A percentile compares a stretch with the other conserved stretches of the same genome.
Evolutionary conservation across 2,888 invertebrate genomes (phyloP).

Genomic region (Phyllotreta striolata): DNA sequence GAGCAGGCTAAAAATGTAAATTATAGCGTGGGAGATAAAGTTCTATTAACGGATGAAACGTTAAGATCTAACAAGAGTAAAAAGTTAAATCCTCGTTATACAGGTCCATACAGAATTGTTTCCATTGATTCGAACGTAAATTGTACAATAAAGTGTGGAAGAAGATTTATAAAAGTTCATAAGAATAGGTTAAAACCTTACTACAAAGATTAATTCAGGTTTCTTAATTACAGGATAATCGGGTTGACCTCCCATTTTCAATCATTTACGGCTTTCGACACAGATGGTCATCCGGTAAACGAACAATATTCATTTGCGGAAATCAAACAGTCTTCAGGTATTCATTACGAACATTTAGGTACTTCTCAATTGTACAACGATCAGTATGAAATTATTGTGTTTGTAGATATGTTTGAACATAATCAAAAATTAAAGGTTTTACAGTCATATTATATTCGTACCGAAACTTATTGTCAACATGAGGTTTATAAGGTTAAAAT

Average conservation of each 20-base stretch:
- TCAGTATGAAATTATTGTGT: conserved; percentile 15
- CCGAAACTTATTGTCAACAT: conserved; percentile 5
- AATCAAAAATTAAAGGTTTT: conserved; percentile 18
- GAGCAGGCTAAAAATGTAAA: conserved; percentile 1
- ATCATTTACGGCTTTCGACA: neutral
- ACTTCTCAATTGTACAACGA: conserved; percentile 19
- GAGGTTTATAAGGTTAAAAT: conserved; percentile 4
- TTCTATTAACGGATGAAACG: conserved; percentile 1
- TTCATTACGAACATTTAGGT: conserved; percentile 25
- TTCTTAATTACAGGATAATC: neutral
- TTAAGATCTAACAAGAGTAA: neutral
- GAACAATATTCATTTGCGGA: neutral
- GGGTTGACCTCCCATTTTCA: neutral
- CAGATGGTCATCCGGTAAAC: neutral
- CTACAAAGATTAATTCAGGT: neutral
- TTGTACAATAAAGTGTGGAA: conserved; percentile 8
- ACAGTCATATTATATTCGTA: conserved; percentile 3
- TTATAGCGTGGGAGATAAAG: conserved; percentile 10
- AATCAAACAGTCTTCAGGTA: neutral
- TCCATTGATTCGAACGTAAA: conserved; percentile 6
- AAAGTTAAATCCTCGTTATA: conserved; percentile 1
- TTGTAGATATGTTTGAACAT: conserved; percentile 26
- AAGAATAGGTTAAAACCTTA: conserved; percentile 3
- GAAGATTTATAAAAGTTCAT: conserved; percentile 1
- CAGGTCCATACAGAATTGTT: conserved; percentile 8